A percentile compares a stretch with the other conserved stretches of the same genome.
Conservation (phyloP, 1,140 invertebrate species). For the Eufriesea mexicana region DNA sequence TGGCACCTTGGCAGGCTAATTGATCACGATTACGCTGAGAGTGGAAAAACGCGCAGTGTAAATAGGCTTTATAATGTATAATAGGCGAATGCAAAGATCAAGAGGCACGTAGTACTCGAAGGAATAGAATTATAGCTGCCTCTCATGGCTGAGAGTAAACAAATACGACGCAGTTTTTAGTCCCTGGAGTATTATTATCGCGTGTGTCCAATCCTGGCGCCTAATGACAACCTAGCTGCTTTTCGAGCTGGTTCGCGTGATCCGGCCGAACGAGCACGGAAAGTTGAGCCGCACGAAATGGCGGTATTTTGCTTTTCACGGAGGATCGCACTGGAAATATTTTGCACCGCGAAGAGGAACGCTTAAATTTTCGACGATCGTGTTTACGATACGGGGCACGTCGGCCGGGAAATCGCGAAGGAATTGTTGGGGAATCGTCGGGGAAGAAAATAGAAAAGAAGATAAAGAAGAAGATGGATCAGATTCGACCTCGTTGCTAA, state of each 20-base stretch:
- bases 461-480: rapidly evolving
- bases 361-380: too few relatives aligned
- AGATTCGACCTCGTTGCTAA: neutral
- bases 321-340: neutral
- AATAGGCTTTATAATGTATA: too few relatives aligned
- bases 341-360: neutral
- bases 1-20: too few relatives aligned
- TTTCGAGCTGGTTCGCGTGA: neutral
- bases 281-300: too few relatives aligned
- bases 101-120: neutral
- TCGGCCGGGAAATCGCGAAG: too few relatives aligned
- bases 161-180: neutral
- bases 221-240: neutral
- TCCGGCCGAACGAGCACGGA: neutral
- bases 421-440: too few relatives aligned
- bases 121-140: neutral
- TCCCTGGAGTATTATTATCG: neutral
- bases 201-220: neutral
- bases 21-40: too few relatives aligned
- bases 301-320: neutral
- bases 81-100: too few relatives aligned
- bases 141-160: neutral
- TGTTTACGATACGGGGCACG: too few relatives aligned
- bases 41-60: too few relatives aligned
- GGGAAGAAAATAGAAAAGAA: neutral